A percentile compares a stretch with the other conserved stretches of the same genome.
These are phyloP conservation scores for Arrhamphus sclerolepis DNA, from an alignment of 2,797 vertebrate genomes.

Conservation along the genomic window DNA sequence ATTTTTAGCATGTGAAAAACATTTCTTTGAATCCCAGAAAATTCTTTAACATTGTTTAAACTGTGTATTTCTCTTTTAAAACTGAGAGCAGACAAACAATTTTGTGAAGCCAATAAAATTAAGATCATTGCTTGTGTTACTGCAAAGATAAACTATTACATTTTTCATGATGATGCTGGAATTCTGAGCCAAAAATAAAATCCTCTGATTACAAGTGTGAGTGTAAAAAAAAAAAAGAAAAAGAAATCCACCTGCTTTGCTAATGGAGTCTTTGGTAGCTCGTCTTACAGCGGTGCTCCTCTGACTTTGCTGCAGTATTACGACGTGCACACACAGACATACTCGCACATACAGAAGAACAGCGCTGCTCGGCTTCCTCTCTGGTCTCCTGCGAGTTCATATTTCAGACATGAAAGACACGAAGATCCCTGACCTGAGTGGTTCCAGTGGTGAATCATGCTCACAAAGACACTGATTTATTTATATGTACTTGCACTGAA, in stretches of 20 bases:
- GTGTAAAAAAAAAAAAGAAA: background rate
- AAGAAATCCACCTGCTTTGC: constrained; percentile 5
- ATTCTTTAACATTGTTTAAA: too few relatives aligned
- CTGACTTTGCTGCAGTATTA: constrained; percentile 21
- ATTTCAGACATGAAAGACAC: constrained; percentile 35
- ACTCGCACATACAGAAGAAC: background rate
- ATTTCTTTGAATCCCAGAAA: too few relatives aligned
- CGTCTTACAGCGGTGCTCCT: constrained; percentile 7
- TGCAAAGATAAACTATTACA: constrained; percentile 21
- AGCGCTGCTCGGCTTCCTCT: constrained; percentile 13
- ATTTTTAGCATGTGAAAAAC: too few relatives aligned
- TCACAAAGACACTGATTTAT: background rate
- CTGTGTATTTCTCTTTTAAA: background rate
- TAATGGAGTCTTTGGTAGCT: constrained; percentile 7
- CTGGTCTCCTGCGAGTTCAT: constrained; percentile 22
- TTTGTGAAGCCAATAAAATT: background rate
- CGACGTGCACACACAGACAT: background rate
- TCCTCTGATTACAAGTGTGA: background rate
- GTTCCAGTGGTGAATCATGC: constrained; percentile 5
- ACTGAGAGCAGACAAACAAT: background rate
- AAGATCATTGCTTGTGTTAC: background rate
- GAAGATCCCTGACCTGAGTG: constrained; percentile 1
- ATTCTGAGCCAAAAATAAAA: constrained; percentile 19
- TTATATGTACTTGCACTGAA: too few relatives aligned
- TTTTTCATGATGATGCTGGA: constrained; percentile 21